Percentiles rank a stretch among this genome's conserved stretches.
These are phyloP conservation scores for Leguminivora glycinivorella DNA, from an alignment of 1,140 invertebrate genomes.

Conservation along the genomic window DNA sequence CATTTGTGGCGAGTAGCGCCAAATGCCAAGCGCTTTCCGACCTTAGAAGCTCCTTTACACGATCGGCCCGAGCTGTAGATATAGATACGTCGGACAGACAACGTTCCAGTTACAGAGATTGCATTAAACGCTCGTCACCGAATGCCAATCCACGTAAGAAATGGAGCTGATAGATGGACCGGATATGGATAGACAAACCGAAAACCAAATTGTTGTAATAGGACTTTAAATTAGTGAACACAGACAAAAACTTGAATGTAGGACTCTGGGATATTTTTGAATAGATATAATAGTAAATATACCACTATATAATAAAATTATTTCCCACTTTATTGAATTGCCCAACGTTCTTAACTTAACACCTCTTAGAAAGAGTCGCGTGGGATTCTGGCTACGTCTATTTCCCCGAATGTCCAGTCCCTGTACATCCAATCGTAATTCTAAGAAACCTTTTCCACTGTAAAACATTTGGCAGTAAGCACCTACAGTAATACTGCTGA, in stretches of 20 bases:
- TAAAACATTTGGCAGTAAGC: background rate
- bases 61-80: background rate
- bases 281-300: too few relatives aligned
- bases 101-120: background rate
- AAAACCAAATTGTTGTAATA: too few relatives aligned
- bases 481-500: background rate
- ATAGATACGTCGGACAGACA: background rate
- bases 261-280: too few relatives aligned
- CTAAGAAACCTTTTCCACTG: background rate
- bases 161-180: background rate
- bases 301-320: too few relatives aligned
- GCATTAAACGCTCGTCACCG: background rate
- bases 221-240: too few relatives aligned
- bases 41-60: conserved; percentile 32
- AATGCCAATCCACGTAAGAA: background rate
- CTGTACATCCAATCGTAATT: too few relatives aligned
- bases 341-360: too few relatives aligned
- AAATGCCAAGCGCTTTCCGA: conserved; percentile 47
- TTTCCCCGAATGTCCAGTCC: too few relatives aligned
- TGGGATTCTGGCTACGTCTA: too few relatives aligned
- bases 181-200: background rate
- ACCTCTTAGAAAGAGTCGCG: too few relatives aligned
- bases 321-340: too few relatives aligned
- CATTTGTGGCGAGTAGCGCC: conserved; percentile 43
- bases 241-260: too few relatives aligned